phyloP scores from a whole-genome alignment of 2,888 invertebrate species.

The Taphrorychus bicolor region DNA sequence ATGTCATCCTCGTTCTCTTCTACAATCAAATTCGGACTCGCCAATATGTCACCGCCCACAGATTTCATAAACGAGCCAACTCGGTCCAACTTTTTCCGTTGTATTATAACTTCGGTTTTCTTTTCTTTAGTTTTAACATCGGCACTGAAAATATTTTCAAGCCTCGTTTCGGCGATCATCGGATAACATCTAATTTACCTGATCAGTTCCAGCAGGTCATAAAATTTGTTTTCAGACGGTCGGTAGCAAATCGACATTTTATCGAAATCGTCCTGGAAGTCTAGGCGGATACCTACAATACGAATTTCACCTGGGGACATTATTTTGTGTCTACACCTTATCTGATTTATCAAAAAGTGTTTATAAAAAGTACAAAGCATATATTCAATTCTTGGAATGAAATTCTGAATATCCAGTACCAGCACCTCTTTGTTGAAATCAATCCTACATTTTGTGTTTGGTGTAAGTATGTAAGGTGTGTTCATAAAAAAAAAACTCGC shows the following conservation, averaged over 20 bases:
- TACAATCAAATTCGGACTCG: background rate
- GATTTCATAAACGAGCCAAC: slow-evolving; percentile 10
- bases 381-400: no score
- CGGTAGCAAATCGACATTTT: slow-evolving; percentile 48
- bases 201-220: slow-evolving; percentile 44
- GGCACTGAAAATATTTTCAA: no score
- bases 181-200: slow-evolving; percentile 22
- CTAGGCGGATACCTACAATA: slow-evolving; percentile 17
- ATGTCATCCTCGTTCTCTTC: slow-evolving; percentile 19
- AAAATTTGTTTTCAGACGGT: slow-evolving; percentile 50
- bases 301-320: no score
- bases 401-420: no score
- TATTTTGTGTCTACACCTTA: no score
- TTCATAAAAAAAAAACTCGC: no score
- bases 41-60: slow-evolving; percentile 14
- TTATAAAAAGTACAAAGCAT: no score
- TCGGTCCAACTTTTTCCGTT: slow-evolving; percentile 1
- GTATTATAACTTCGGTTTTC: slow-evolving; percentile 20
- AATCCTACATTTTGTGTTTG: no score
- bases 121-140: slow-evolving; percentile 34
- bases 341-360: no score
- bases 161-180: no score
- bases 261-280: slow-evolving; percentile 40
- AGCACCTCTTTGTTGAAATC: no score
- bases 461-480: no score